Evolutionary conservation across 2,797 vertebrate genomes (phyloP).

Genomic region (Austrolebias charrua): DNA sequence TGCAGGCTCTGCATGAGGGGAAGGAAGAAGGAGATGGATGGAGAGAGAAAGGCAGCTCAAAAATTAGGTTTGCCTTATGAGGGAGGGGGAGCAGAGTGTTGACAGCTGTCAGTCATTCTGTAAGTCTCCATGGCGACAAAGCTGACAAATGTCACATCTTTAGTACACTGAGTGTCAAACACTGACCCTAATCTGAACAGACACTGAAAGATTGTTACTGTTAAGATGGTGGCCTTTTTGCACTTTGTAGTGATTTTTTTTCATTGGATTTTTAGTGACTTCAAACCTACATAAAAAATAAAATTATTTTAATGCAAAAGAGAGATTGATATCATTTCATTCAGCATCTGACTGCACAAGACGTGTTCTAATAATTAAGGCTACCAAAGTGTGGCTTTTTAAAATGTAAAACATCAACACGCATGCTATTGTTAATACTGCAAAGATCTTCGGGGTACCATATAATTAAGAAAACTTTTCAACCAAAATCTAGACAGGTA

Average conservation of each 20-base stretch:
- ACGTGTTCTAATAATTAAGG: too few relatives aligned
- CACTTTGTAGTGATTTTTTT: constrained; percentile 3
- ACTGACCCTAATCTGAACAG: constrained; percentile 53
- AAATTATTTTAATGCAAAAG: not conserved
- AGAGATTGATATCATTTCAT: constrained; percentile 1
- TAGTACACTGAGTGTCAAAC: constrained; percentile 34
- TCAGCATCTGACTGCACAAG: too few relatives aligned
- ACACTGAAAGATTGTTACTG: constrained; percentile 40
- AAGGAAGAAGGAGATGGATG: constrained; percentile 17
- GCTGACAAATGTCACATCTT: constrained; percentile 26
- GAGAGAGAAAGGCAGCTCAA: constrained; percentile 20
- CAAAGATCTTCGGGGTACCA: too few relatives aligned
- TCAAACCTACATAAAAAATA: not conserved
- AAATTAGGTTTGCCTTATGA: constrained; percentile 29
- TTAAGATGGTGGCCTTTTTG: constrained; percentile 17
- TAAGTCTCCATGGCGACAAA: constrained; percentile 36
- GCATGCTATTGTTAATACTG: too few relatives aligned
- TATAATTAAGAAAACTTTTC: too few relatives aligned
- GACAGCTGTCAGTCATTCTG: constrained; percentile 62
- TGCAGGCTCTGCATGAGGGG: constrained; percentile 53
- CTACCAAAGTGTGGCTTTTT: too few relatives aligned
- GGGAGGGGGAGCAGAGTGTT: constrained; percentile 33
- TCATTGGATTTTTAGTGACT: not conserved
- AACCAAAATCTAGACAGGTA: too few relatives aligned
- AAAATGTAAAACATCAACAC: too few relatives aligned